phyloP scores from a whole-genome alignment of 1,140 invertebrate genomes.

The Macrobrachium rosenbergii region DNA sequence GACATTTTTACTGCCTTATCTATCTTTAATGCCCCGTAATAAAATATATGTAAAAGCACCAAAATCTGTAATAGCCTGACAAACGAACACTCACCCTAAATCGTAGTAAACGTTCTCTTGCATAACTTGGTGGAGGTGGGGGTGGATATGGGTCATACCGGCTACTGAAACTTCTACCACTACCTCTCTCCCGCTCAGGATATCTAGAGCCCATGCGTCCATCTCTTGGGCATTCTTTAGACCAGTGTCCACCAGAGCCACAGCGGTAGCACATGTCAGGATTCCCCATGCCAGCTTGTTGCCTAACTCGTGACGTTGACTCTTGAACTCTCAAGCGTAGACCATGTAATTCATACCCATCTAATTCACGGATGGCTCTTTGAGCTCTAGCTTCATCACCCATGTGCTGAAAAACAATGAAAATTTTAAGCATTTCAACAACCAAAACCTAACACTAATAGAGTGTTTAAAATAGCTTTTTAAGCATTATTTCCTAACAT shows the following conservation, averaged over 20 bases:
- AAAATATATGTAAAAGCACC: not conserved
- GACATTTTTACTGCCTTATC: no score
- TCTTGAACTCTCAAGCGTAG: slow-evolving; percentile 64
- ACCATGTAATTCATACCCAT: slow-evolving; percentile 64
- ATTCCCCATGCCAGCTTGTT: slow-evolving; percentile 65
- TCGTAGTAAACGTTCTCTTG: slow-evolving; percentile 63
- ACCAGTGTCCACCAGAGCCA: slow-evolving; percentile 65
- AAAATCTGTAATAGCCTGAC: not conserved
- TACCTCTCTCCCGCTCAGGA: slow-evolving; percentile 40
- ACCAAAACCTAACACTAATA: no score
- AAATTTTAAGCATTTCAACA: not conserved
- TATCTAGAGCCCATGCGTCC: slow-evolving; percentile 33
- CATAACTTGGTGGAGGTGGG: slow-evolving; percentile 61
- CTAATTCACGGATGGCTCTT: slow-evolving; percentile 60
- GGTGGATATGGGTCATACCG: slow-evolving; percentile 60
- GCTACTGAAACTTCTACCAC: slow-evolving; percentile 48
- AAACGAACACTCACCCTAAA: slow-evolving; percentile 54
- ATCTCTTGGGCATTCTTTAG: slow-evolving; percentile 65
- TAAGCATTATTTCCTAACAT: no score
- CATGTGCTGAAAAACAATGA: slow-evolving; percentile 58
- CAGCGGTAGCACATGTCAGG: slow-evolving; percentile 66
- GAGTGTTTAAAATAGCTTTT: no score
- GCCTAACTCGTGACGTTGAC: slow-evolving; percentile 63
- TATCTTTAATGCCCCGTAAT: not conserved
- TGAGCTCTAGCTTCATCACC: slow-evolving; percentile 61